Base-by-base conservation (phyloP, 1,140 invertebrate genomes). In the Drosophila cardini region DNA sequence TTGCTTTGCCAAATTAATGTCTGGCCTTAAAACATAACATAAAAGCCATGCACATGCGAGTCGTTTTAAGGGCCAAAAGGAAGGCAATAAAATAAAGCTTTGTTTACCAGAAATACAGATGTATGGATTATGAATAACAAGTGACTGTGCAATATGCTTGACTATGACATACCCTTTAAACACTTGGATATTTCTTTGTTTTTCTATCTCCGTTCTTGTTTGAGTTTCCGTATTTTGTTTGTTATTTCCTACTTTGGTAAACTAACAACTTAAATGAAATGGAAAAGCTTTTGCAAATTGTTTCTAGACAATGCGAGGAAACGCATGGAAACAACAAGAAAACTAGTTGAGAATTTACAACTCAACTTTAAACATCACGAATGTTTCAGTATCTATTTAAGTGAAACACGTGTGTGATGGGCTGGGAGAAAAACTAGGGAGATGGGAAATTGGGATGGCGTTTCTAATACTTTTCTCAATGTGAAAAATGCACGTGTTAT, bases 1-100 rank as follows among this genome's bases (percentile, higher is more conserved):
- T 84, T 83, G 80, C 76, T 80, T 55, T 57, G 62, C 32, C 76
- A 84, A 76, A 83, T 72, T 84, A 80, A 84, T 76, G 64, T 65
- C 45, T 65, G 40, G 38, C 40, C 68, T 64, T 40, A 64, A 76
- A 62, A 80, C 75, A 21, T 48, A 67, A 78, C n/a, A 3, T 26
- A 26, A 68, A 61, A 61, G 61, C 32, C 40, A 62, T 68, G 45
- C 45, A 16, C 7, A 48, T 30, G 26, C n/a, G 26, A 50, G 52
- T 64, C 38, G 48, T 68, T 52, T 34, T 8, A 38, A 34, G 30
- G 42, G 46, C 75, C 36, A 68, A 82, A 78, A 60, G 72, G 45
- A 43, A 61, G 60, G 42, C 79, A 82, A 81, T 81, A 76, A 81
- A 61, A 70, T 55, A 55, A 55, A 55, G 52, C 52, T 30, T 36